Evolutionary conservation across 2,888 invertebrate species (phyloP), one percentile per base, ranked within the genome.

Genomic region (Ophion obscuratus): DNA sequence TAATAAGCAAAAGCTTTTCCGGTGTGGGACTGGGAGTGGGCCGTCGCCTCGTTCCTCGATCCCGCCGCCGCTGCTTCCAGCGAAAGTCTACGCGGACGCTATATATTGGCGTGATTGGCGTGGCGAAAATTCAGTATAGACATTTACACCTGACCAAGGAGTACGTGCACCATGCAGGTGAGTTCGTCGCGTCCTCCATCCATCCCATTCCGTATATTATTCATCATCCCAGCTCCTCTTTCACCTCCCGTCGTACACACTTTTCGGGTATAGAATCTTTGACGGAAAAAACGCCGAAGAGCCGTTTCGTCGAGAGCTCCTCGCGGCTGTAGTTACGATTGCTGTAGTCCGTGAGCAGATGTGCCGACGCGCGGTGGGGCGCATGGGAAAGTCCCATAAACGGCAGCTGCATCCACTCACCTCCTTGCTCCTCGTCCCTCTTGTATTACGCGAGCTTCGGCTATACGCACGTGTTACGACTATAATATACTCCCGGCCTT

Each of bases 91-190:
- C 89, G 89, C 81, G 77, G 70, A 20, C 77, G 92, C 92, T 93
- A 93, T 93, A 93, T 93, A 93, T 93, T 91, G 90, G 88, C 88
- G 90, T 92, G 93, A 92, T 93, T 92, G 92, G 89, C 89, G 88
- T 90, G 88, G 87, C 89, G 88, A 87, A 89, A 89, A 90, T 90
- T 91, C 93, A 93, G 93, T 93, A 90, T 92, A 89, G 91, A 90
- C 91, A 91, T 89, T 88, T 89, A 90, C 90, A 92, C 89, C 81
- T 74, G 85, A 53, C 64, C 80, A 80, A 89, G 90, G 89, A 92
- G 90, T 90, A 92, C 92, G 92, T 92, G 89, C 90, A 91, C 90
- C 89, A 90, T 90, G 86, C 91, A 92, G 92, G 92, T 92, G 92
- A 92, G 92, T 89, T 91, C 89, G 88, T 88, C 87, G 85, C 87